Conservation (phyloP, 2,797 vertebrate species). For the Enteromius radiatus region DNA sequence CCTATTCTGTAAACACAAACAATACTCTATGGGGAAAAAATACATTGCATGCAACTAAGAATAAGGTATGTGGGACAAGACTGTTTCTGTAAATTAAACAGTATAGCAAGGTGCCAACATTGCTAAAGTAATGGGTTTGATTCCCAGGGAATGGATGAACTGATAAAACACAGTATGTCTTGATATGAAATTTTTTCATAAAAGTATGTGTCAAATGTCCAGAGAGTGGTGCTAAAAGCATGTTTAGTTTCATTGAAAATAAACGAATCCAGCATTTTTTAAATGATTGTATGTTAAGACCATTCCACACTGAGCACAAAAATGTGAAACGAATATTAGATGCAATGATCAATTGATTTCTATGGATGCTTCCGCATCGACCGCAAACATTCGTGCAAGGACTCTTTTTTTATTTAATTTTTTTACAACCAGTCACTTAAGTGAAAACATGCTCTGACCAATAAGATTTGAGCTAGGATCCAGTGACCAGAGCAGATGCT, state of each 20-base stretch:
- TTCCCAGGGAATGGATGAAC: not conserved
- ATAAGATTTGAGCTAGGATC: too few relatives aligned
- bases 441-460: too few relatives aligned
- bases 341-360: too few relatives aligned
- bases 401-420: too few relatives aligned
- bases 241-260: not conserved
- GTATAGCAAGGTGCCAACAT: not conserved
- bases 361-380: too few relatives aligned
- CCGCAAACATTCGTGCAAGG: too few relatives aligned
- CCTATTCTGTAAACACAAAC: conserved; percentile 49
- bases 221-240: not conserved
- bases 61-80: not conserved
- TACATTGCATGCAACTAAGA: conserved; percentile 11
- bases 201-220: not conserved
- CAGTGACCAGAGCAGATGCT: too few relatives aligned
- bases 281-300: too few relatives aligned
- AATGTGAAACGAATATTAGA: too few relatives aligned
- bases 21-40: conserved; percentile 37
- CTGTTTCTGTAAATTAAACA: not conserved
- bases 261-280: not conserved
- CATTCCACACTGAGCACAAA: too few relatives aligned
- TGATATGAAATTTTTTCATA: not conserved
- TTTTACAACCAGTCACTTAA: too few relatives aligned
- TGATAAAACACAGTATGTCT: not conserved
- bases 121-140: not conserved